Evolutionary conservation across 2,113 vertebrate species (phyloP).

Genomic region (Pelvicachromis taeniatus): DNA sequence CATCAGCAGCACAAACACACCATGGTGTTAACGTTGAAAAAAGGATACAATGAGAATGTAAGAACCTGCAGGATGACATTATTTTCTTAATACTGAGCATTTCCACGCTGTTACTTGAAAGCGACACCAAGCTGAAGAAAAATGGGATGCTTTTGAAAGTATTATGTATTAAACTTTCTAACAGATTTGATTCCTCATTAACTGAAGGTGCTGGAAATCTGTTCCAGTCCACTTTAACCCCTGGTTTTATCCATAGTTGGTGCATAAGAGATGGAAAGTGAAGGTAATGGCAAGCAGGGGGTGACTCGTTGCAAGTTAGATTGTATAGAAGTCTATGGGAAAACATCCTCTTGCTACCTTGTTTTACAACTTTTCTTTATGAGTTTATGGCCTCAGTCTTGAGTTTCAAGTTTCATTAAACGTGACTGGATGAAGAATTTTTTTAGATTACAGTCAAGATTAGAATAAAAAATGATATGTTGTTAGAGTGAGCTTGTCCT

Average conservation of each 20-base stretch:
- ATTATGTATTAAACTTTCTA: neutral
- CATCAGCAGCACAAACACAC: neutral
- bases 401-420: neutral
- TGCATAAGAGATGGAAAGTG: neutral
- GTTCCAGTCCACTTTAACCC: neutral
- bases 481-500: neutral
- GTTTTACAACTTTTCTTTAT: neutral
- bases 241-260: rapidly evolving
- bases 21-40: neutral
- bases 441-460: neutral
- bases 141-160: too few species aligned
- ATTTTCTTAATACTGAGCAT: neutral
- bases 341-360: neutral
- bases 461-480: neutral
- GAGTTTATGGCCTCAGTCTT: neutral
- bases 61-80: neutral
- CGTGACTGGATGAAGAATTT: neutral
- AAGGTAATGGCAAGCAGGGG: neutral
- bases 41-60: neutral
- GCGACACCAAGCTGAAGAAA: too few species aligned
- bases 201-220: neutral
- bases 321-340: neutral
- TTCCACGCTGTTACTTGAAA: too few species aligned
- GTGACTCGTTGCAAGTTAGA: neutral
- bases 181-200: neutral